A percentile compares a stretch with the other conserved stretches of the same genome.
These are phyloP conservation scores for Pangasius sanitwongsei DNA, from an alignment of 2,797 vertebrate genomes.

Conservation along the genomic window DNA sequence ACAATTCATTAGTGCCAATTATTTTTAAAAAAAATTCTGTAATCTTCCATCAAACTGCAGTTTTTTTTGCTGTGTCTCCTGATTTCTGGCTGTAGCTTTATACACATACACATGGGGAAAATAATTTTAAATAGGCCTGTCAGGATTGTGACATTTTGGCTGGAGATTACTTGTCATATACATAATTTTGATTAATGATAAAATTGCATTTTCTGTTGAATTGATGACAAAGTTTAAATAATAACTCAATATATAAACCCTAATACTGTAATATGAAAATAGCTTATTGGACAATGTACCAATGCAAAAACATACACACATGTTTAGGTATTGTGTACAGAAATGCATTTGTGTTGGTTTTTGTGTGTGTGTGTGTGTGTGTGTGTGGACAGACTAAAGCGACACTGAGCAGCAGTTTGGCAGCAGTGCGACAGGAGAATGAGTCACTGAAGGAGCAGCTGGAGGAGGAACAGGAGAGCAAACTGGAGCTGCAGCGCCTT, in stretches of 20 bases:
- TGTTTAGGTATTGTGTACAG: not conserved
- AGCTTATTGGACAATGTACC: not conserved
- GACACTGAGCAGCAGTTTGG: constrained; percentile 63
- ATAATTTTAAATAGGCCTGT: not conserved
- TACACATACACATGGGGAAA: not conserved
- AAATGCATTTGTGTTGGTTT: constrained; percentile 5
- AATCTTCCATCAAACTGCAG: not conserved
- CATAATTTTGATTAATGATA: not conserved
- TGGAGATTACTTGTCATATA: not conserved
- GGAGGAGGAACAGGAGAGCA: constrained; percentile 86
- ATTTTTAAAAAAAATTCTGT: not conserved
- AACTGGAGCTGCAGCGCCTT: constrained; percentile 81
- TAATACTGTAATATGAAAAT: not conserved
- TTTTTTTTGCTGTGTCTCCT: not conserved
- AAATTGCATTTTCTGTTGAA: not conserved
- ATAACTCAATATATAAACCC: not conserved
- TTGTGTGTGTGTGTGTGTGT: constrained; percentile 3
- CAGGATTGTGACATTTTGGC: not conserved
- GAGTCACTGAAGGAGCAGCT: constrained; percentile 81
- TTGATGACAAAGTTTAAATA: no score
- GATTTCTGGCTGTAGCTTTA: not conserved
- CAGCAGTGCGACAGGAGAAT: constrained; percentile 70
- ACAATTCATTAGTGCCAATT: not conserved
- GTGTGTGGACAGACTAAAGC: constrained; percentile 67
- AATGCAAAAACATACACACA: not conserved